A percentile compares a stretch with the other conserved stretches of the same genome.
Evolutionary conservation across 2,888 invertebrate genomes (phyloP).

Genomic region (Eristalis tenax): DNA sequence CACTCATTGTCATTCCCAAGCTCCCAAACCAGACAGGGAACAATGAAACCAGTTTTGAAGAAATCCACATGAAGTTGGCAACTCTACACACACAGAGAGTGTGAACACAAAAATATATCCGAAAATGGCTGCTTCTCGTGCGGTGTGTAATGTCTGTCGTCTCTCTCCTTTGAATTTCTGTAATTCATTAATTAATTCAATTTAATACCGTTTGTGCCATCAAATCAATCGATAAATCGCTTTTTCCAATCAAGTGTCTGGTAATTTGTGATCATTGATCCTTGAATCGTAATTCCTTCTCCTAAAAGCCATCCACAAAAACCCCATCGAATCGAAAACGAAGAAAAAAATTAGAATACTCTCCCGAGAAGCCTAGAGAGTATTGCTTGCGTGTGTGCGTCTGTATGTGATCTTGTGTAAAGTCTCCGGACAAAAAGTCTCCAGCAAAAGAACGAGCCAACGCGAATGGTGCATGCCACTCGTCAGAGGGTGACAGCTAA

Average conservation of each 20-base stretch:
- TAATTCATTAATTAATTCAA: constrained; percentile 31
- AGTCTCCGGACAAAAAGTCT: background rate
- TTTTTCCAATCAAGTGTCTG: background rate
- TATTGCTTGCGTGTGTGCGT: constrained; percentile 8
- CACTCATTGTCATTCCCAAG: too few relatives aligned
- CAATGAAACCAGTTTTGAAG: too few relatives aligned
- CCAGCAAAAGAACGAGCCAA: background rate
- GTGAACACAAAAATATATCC: background rate
- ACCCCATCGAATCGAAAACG: too few relatives aligned
- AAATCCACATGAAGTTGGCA: background rate
- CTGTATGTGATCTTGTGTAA: background rate
- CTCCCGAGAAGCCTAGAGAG: background rate
- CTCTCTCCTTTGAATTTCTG: constrained; percentile 38
- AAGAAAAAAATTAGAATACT: too few relatives aligned
- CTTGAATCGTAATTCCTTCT: background rate
- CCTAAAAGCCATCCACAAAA: too few relatives aligned
- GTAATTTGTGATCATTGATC: constrained; percentile 7
- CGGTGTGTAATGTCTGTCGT: constrained; percentile 36
- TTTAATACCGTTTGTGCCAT: background rate
- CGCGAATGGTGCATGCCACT: background rate
- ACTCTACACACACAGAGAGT: background rate
- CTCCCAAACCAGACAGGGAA: too few relatives aligned
- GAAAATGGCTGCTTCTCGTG: constrained; percentile 36
- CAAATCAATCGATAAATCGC: background rate
- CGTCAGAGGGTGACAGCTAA: constrained; percentile 29